Evolutionary conservation across 2,888 invertebrate genomes (phyloP).

Genomic region (Cinara cedri): DNA sequence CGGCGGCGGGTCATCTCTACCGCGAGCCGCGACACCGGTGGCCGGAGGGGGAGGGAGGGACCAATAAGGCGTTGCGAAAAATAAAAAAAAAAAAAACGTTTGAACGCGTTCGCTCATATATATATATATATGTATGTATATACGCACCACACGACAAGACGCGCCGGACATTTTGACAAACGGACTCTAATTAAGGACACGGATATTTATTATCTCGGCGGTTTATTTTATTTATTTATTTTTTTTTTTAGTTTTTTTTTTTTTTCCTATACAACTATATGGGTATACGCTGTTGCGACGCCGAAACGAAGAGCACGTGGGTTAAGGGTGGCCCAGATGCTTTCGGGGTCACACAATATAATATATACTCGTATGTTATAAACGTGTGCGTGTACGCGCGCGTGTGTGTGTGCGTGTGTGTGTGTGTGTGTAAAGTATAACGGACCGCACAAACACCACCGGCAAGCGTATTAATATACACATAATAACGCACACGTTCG

Average conservation of each 20-base stretch:
- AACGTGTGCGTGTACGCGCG: background rate
- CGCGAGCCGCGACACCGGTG: conserved; percentile 11
- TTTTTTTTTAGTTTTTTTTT: conserved; percentile 42
- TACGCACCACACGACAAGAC: background rate
- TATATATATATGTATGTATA: background rate
- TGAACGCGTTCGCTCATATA: conserved; percentile 25
- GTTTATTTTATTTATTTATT: too few relatives aligned
- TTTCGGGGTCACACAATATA: conserved; percentile 27
- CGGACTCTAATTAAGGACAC: conserved; percentile 49
- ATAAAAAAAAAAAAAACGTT: conserved; percentile 26
- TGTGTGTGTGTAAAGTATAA: background rate
- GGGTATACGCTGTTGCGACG: background rate
- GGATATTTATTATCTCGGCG: conserved; percentile 38
- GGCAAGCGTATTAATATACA: conserved; percentile 6
- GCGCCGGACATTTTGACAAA: conserved; percentile 47
- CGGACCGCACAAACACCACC: conserved; percentile 23
- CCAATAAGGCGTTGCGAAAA: conserved; percentile 26
- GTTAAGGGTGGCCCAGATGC: conserved; percentile 40
- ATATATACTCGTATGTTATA: background rate
- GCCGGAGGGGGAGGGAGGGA: too few relatives aligned
- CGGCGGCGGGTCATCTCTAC: conserved; percentile 33
- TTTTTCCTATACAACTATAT: background rate
- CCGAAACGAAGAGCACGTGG: conserved; percentile 38
- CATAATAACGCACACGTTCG: conserved; percentile 34
- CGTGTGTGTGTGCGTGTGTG: background rate